A percentile compares a stretch with the other conserved stretches of the same genome.
Evolutionary conservation across 2,888 invertebrate genomes (phyloP).

Genomic region (Iphiclides podalirius): DNA sequence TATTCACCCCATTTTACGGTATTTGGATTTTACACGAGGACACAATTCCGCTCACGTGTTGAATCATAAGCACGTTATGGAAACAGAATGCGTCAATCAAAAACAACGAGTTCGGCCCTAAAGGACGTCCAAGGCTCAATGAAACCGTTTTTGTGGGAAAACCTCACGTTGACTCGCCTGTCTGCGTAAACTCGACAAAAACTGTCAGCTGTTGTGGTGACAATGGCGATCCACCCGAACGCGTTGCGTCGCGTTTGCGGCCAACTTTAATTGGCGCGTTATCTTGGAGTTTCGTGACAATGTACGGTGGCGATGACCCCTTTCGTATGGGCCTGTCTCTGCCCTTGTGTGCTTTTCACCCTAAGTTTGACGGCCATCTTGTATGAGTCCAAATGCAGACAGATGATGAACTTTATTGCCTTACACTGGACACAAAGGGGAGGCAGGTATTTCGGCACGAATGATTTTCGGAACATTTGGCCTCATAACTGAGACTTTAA

Average conservation of each 20-base stretch:
- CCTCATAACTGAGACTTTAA: no score
- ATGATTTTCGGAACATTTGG: no score
- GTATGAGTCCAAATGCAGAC: no score
- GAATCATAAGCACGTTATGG: slow-evolving; percentile 1
- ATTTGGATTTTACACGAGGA: no score
- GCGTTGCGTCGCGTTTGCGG: background rate
- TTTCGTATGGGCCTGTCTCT: no score
- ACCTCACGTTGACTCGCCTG: background rate
- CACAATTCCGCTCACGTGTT: slow-evolving; percentile 10
- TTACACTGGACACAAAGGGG: no score
- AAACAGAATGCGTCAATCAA: background rate
- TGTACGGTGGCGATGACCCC: background rate
- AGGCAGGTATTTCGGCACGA: no score
- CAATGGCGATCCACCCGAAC: background rate
- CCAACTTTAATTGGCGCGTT: background rate
- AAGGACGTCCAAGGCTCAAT: slow-evolving; percentile 8
- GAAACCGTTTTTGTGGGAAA: slow-evolving; percentile 16
- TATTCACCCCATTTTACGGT: no score
- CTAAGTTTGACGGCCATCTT: no score
- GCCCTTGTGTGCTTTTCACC: no score
- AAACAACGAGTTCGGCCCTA: slow-evolving; percentile 10
- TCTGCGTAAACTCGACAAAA: background rate
- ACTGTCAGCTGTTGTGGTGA: background rate
- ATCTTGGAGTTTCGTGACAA: background rate
- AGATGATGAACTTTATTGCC: no score